These are phyloP conservation scores for Cricetomys ansorgei DNA, from an alignment of 2,113 vertebrate genomes.

Conservation along the genomic window DNA sequence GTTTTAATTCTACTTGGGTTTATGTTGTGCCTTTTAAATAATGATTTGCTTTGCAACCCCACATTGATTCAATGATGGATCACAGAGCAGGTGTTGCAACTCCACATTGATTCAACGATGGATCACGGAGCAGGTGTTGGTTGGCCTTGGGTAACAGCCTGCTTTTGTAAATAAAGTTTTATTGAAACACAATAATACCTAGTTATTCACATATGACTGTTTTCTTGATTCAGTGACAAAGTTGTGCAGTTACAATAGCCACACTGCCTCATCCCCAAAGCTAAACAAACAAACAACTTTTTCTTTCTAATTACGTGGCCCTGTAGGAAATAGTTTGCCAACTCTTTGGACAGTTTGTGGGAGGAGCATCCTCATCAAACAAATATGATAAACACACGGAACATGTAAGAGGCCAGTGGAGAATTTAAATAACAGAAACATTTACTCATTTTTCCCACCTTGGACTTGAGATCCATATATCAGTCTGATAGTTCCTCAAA, in stretches of 20 bases:
- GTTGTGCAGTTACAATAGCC: neutral
- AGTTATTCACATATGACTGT: neutral
- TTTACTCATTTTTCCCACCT: neutral
- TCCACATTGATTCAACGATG: neutral
- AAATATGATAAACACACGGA: conserved; percentile 24
- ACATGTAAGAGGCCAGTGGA: neutral
- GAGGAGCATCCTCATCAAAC: conserved; percentile 28
- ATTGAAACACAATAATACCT: neutral
- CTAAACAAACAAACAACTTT: neutral
- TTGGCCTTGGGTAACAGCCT: neutral
- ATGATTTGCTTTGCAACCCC: neutral
- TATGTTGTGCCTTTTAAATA: neutral
- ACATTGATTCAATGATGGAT: neutral
- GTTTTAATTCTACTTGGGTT: conserved; percentile 13
- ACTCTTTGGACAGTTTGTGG: neutral
- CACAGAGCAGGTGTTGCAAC: neutral
- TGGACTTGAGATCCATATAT: neutral
- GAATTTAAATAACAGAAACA: neutral
- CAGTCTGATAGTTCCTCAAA: neutral
- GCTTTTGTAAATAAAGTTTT: neutral
- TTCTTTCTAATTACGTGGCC: neutral
- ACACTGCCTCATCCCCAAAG: neutral
- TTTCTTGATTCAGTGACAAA: neutral
- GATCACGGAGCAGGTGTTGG: neutral
- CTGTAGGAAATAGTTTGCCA: conserved; percentile 39